phyloP scores from a whole-genome alignment of 1,140 invertebrate species.

The Dryas iulia region DNA sequence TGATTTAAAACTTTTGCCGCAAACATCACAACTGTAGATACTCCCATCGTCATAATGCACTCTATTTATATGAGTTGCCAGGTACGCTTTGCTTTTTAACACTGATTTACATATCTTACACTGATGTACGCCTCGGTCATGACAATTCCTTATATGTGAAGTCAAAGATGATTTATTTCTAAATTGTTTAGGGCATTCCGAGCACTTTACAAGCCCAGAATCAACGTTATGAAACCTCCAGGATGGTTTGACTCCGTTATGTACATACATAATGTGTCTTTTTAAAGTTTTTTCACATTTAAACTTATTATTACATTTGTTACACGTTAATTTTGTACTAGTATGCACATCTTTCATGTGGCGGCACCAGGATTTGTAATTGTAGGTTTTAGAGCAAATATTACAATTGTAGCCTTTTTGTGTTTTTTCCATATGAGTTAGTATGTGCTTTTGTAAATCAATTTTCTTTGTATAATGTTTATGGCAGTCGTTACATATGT shows the following conservation, averaged over 20 bases:
- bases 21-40: conserved; percentile 38
- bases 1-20: conserved; percentile 42
- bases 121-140: conserved; percentile 24
- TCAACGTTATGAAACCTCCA: not conserved
- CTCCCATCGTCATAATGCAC: conserved; percentile 46
- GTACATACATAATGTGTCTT: conserved; percentile 29
- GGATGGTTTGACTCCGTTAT: conserved; percentile 12
- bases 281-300: conserved; percentile 32
- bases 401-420: conserved; percentile 29
- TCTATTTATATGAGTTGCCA: conserved; percentile 37
- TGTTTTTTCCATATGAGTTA: not conserved
- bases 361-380: conserved; percentile 35
- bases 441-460: conserved; percentile 20
- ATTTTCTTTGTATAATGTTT: conserved; percentile 14
- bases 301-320: conserved; percentile 23
- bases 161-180: conserved; percentile 17
- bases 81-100: conserved; percentile 42
- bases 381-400: conserved; percentile 36
- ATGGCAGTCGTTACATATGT: conserved; percentile 23
- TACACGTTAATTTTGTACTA: conserved; percentile 9
- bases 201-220: not conserved
- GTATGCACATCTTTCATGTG: conserved; percentile 41
- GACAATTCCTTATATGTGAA: conserved; percentile 40
- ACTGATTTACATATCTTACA: conserved; percentile 41
- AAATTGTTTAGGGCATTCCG: conserved; percentile 29